Base-by-base conservation (phyloP, 2,113 vertebrate species). In the Xyrauchen texanus region DNA sequence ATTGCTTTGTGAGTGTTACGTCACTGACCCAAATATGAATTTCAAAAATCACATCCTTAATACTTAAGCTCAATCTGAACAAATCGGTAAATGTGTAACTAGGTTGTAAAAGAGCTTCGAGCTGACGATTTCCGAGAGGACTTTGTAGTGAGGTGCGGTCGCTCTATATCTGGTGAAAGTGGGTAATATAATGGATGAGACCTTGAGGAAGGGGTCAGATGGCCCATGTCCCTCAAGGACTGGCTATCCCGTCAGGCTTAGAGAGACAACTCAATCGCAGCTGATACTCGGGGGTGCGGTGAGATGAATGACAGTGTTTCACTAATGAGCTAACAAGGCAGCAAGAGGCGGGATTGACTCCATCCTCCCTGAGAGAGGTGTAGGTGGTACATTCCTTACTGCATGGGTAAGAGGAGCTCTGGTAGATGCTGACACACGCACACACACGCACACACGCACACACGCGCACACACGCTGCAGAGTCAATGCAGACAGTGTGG, bases 21-120 rank as follows among this genome's bases (percentile, higher is more conserved):
- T n/a, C n/a, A n/a, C n/a, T n/a, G n/a, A n/a, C n/a, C n/a, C n/a
- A n/a, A n/a, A n/a, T n/a, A n/a, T n/a, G n/a, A n/a, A n/a, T n/a
- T n/a, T n/a, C n/a, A n/a, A n/a, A 34, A 34, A 34, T 34, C 21
- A 34, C 21, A 34, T 1, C 1, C 21, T 34, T 34, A 34, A 34
- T 34, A 34, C 21, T 34, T 11, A 8, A n/a, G 46, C 7, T 67
- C 6, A 21, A 42, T 66, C 68, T 13, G 61, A 5, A 11, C 5
- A 11, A 52, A 4, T 4, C 65, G 61, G 84, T 86, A n/a, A 86
- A 82, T 83, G 76, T 80, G 64, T 84, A 80, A 86, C 76, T 34
- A 34, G 21, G 21, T 34, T 34, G 21, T 34, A 34, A 34, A 34
- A 34, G 21, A 34, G 3, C 21, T 69, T n/a, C 13, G 34, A 16